Base-by-base conservation (phyloP, 2,888 invertebrate species). In the Tineola bisselliella region DNA sequence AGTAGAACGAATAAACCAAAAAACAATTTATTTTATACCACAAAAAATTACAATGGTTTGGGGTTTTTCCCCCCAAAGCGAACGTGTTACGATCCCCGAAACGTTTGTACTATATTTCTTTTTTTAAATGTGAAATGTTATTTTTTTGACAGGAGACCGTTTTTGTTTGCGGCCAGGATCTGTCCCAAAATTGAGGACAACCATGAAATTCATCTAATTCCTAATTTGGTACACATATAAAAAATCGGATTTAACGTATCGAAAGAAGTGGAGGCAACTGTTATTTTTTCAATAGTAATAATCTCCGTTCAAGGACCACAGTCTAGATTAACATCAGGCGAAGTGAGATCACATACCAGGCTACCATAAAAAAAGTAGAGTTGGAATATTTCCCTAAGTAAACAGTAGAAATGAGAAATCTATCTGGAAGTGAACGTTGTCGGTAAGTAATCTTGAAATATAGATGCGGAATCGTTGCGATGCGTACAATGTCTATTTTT, bases 401-500 rank as follows among this genome's bases (percentile, higher is more conserved):
- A 71, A 70, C 68, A 70, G 68, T 70, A 69, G 69, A 70, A 72
- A 70, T 70, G 70, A 70, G 68, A 69, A 72, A 74, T 73, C 73
- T 69, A 73, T 73, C 70, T 67, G 62, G 61, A 61, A 44, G 56
- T 61, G 63, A 64, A 62, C 61, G 61, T 43, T 43, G 63, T 59
- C 25, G 61, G 57, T 44, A 57, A 63, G 71, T 84, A 82, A 84
- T 83, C 81, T 77, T 83, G 81, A 84, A 80, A 83, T 84, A 86
- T 83, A 81, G 82, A 84, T 78, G 71, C 71, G 70, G 69, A 65
- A 64, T 63, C 61, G 65, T 62, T 62, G 70, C 71, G 74, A 73
- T 72, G 71, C 75, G 71, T 65, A 72, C 72, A 77, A 81, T 79
- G 79, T 79, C 77, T 79, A 81, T 77, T 81, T 84, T 86, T 84